phyloP scores from a whole-genome alignment of 1,140 invertebrate genomes.

The Myzus persicae region DNA sequence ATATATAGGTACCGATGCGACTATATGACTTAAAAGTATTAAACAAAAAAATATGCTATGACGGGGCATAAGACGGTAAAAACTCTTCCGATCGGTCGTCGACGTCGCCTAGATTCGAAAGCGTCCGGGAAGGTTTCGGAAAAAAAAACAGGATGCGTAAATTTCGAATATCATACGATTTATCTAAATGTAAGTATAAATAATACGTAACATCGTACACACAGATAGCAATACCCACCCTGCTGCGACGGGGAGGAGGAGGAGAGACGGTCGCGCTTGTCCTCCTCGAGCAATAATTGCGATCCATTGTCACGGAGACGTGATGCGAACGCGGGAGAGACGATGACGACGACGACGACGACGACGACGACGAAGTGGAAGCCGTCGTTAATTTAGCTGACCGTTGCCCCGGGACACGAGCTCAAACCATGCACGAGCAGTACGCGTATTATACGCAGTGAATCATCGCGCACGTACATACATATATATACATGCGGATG shows the following conservation, averaged over 20 bases:
- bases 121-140: background rate
- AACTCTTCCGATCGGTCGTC: no score
- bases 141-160: background rate
- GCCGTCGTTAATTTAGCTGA: constrained; percentile 31
- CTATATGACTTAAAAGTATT: no score
- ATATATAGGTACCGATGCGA: background rate
- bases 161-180: no score
- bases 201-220: no score
- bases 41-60: no score
- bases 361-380: background rate
- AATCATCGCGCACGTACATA: constrained; percentile 6
- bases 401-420: constrained; percentile 43
- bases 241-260: background rate
- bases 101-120: no score
- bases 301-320: background rate
- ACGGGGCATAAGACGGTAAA: background rate
- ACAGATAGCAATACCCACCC: no score
- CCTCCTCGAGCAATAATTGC: background rate
- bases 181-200: no score
- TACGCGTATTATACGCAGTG: background rate
- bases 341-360: background rate
- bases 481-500: background rate
- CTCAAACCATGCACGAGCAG: background rate
- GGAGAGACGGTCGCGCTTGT: background rate
- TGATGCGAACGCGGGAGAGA: background rate